These are phyloP conservation scores for Copidosoma floridanum DNA, from an alignment of 1,140 invertebrate species.

Conservation along the genomic window DNA sequence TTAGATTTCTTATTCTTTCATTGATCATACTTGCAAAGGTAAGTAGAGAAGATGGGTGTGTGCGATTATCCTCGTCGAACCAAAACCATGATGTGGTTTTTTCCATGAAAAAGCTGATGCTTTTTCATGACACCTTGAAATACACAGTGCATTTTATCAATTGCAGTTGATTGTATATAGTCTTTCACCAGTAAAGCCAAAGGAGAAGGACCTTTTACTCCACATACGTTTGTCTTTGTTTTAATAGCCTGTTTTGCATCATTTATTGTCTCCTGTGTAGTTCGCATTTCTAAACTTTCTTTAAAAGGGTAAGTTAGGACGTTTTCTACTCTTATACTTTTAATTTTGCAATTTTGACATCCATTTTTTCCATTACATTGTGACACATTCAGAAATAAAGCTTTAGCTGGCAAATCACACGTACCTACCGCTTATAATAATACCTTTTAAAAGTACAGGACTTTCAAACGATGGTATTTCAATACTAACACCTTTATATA, in stretches of 20 bases:
- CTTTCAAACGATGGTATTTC: neutral
- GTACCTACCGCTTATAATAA: neutral
- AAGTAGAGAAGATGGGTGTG: conserved; percentile 3
- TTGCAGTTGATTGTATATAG: conserved; percentile 11
- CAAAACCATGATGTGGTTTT: conserved; percentile 24
- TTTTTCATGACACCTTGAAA: conserved; percentile 27
- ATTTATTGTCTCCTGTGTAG: conserved; percentile 9
- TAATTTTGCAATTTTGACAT: conserved; percentile 15
- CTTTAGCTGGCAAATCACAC: conserved; percentile 8
- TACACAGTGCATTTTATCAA: conserved; percentile 30
- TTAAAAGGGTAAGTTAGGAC: conserved; percentile 11
- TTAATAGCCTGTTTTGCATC: conserved; percentile 10
- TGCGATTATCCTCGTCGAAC: neutral
- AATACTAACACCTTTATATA: neutral
- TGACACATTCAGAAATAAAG: conserved; percentile 14
- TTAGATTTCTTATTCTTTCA: conserved; percentile 3
- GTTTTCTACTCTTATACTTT: neutral
- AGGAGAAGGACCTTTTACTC: conserved; percentile 24
- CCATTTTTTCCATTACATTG: conserved; percentile 16
- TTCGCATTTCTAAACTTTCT: conserved; percentile 16
- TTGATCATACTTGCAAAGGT: conserved; percentile 1
- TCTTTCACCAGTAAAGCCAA: conserved; percentile 8
- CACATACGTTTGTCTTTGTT: conserved; percentile 1
- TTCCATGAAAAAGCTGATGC: too few relatives aligned
- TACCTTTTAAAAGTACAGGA: neutral